Conservation (phyloP, 2,888 invertebrate species). For the Phymatocera aterrima region DNA sequence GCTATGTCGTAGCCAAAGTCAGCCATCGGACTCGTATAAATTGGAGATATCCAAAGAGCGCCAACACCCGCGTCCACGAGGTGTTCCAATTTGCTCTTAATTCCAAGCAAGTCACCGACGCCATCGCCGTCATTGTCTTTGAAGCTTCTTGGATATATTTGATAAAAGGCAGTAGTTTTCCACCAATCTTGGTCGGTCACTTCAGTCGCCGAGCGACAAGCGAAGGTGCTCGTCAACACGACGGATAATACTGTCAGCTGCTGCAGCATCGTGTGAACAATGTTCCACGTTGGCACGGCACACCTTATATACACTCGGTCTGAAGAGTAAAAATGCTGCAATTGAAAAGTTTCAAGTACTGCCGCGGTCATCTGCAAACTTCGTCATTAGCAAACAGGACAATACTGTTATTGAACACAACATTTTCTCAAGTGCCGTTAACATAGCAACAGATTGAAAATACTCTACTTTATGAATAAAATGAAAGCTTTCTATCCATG, state of each 20-base stretch:
- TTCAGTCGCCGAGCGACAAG: slow-evolving; percentile 1
- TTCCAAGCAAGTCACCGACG: slow-evolving; percentile 68
- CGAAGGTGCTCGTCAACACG: neutral
- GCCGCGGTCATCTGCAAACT: neutral
- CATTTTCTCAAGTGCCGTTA: neutral
- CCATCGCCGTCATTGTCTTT: slow-evolving; percentile 83
- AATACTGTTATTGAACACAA: neutral
- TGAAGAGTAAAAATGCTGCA: neutral
- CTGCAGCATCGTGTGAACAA: slow-evolving; percentile 2
- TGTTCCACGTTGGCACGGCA: neutral
- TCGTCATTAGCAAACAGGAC: neutral
- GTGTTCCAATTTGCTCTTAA: slow-evolving; percentile 75
- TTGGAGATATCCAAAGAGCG: slow-evolving; percentile 84
- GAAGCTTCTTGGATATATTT: slow-evolving; percentile 92
- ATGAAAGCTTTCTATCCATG: neutral
- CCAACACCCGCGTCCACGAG: slow-evolving; percentile 79
- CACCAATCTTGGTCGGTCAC: slow-evolving; percentile 83
- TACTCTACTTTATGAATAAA: neutral
- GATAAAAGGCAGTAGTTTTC: slow-evolving; percentile 88
- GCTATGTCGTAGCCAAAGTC: slow-evolving; percentile 83
- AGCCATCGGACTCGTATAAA: slow-evolving; percentile 81
- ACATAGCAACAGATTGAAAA: neutral
- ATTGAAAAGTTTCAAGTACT: neutral
- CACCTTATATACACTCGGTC: neutral
- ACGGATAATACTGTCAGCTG: slow-evolving; percentile 4